Evolutionary conservation across 2,113 vertebrate genomes (phyloP).

Genomic region (Bos javanicus): DNA sequence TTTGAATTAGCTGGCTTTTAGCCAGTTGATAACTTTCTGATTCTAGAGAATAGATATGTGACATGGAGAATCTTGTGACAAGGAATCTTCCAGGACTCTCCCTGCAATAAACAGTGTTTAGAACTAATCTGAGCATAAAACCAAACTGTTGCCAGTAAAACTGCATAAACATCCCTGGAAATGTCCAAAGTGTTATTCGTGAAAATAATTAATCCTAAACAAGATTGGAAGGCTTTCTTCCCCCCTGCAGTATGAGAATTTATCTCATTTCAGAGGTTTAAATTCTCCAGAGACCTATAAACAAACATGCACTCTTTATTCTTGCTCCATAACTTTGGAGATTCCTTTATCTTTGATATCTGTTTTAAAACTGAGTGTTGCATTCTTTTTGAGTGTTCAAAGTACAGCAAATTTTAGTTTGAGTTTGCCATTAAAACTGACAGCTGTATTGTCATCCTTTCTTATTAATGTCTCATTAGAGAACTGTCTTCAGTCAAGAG

Average conservation of each 20-base stretch:
- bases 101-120: neutral
- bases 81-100: neutral
- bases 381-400: neutral
- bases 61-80: neutral
- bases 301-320: neutral
- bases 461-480: neutral
- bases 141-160: neutral
- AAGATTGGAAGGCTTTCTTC: neutral
- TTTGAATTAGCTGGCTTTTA: neutral
- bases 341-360: neutral
- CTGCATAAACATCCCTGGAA: neutral
- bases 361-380: neutral
- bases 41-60: neutral
- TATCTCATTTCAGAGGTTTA: neutral
- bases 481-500: neutral
- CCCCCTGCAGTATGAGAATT: neutral
- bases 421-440: neutral
- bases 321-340: neutral
- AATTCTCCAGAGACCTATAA: neutral
- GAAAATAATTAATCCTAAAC: neutral
- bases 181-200: neutral
- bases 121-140: constrained; percentile 19
- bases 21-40: constrained; percentile 5
- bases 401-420: neutral
- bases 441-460: neutral